Evolutionary conservation across 2,797 vertebrate genomes (phyloP), one percentile per base, ranked within the genome.

Genomic region (Falco cherrug): DNA sequence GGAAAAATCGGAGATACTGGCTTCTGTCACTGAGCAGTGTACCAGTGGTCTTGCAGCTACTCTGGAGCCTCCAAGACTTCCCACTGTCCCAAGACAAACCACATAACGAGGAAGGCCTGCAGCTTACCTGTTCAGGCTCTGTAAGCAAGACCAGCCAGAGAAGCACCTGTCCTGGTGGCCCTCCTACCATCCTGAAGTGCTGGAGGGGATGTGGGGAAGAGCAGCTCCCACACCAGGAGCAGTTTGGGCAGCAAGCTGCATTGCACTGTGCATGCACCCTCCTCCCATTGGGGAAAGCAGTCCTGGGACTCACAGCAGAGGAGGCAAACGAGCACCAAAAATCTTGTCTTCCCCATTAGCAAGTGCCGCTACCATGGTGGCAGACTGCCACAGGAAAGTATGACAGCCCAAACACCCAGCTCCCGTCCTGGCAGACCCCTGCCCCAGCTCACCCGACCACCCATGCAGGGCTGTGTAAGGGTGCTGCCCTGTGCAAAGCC

Each of bases 341-440:
- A 28, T 61, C 28, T 61, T 17, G 11, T 74, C 31, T 41, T 53
- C 29, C 33, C 56, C 10, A 16, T 13, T 35, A 68, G 12, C 0
- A 0, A 33, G 13, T 0, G 1, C 11, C 18, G 11, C 51, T 67
- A 7, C 2, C 0, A 2, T 3, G 6, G 11, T 5, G 8, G 29
- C 9, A 56, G 53, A 25, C 4, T 53, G 41, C 45, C 53, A 37
- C 12, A 48, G 28, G 22, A 71, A 75, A 50, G 33, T 1, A 2
- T 16, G 11, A 12, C 53, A 51, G 69, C 37, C 17, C 41, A 59
- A 81, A 53, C 16, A 41, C 31, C 21, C 65, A 29, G 15, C 53
- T 75, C 10, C 11, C 2, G 0, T 26, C 16, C 9, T 0, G 2
- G 37, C 35, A 82, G 29, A 6, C 6, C 6, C 25, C 10, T 57